These are phyloP conservation scores for Agrypnia vestita DNA, from an alignment of 1,140 invertebrate species.

Conservation along the genomic window DNA sequence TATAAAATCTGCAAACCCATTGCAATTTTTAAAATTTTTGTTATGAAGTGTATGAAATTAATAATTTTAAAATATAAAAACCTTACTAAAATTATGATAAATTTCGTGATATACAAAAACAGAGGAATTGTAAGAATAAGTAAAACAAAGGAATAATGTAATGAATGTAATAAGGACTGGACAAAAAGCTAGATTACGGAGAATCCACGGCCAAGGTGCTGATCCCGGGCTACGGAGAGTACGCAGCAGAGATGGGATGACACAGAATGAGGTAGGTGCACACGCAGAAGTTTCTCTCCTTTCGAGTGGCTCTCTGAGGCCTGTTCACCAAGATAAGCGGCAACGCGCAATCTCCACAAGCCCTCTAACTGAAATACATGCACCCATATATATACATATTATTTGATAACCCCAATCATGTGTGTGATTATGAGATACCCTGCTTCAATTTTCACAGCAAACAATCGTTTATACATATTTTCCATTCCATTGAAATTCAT, in stretches of 20 bases:
- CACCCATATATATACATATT: neutral
- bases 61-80: too few species aligned
- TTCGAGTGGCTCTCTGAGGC: neutral
- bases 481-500: neutral
- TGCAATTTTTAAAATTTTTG: too few species aligned
- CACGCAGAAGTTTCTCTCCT: neutral
- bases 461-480: neutral
- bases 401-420: neutral
- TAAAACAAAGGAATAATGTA: too few species aligned
- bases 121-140: too few species aligned
- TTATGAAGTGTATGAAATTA: too few species aligned
- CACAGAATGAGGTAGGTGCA: neutral
- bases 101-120: too few species aligned
- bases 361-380: neutral
- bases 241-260: neutral
- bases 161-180: too few species aligned
- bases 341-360: slow-evolving; percentile 5
- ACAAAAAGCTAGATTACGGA: neutral
- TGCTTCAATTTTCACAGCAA: neutral
- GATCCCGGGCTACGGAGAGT: neutral
- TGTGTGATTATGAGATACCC: neutral
- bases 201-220: neutral
- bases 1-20: too few species aligned
- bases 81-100: too few species aligned
- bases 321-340: neutral